phyloP scores from a whole-genome alignment of 2,888 invertebrate genomes.

The Hesperia comma region DNA sequence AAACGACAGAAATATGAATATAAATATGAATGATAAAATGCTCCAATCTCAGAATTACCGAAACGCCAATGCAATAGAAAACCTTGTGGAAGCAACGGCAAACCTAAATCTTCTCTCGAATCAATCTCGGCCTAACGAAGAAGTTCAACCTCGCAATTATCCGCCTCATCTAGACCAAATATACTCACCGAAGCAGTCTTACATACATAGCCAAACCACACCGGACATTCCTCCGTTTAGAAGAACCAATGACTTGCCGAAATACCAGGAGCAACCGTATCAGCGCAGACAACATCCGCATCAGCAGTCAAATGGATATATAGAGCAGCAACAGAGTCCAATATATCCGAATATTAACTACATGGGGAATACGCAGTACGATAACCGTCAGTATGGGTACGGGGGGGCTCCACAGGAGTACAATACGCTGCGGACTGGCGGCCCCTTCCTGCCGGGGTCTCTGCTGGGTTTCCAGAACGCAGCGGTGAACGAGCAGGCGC shows the following conservation, averaged over 20 bases:
- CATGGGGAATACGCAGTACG: conserved; percentile 53
- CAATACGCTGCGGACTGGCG: conserved; percentile 57
- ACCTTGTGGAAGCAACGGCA: conserved; percentile 66
- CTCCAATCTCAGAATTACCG: conserved; percentile 57
- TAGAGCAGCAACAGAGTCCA: conserved; percentile 61
- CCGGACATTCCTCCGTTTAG: conserved; percentile 64
- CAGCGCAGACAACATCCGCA: conserved; percentile 54
- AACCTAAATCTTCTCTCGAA: conserved; percentile 63
- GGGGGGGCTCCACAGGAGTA: conserved; percentile 61
- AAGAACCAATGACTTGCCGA: conserved; percentile 52
- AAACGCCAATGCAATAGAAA: conserved; percentile 62
- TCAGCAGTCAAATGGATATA: conserved; percentile 66
- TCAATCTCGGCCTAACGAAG: conserved; percentile 54
- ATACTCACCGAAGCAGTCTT: conserved; percentile 58
- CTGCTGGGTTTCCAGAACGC: conserved; percentile 80
- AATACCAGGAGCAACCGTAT: conserved; percentile 66
- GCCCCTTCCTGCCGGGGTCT: conserved; percentile 72
- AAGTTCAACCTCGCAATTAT: conserved; percentile 58
- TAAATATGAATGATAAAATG: conserved; percentile 60
- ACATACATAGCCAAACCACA: conserved; percentile 55
- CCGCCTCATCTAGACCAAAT: conserved; percentile 55
- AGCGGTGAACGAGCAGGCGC: conserved; percentile 79
- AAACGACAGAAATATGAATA: conserved; percentile 60
- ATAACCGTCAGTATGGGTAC: conserved; percentile 59
- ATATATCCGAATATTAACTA: conserved; percentile 62